phyloP scores from a whole-genome alignment of 2,888 invertebrate genomes.

The Agrochola lychnidis region DNA sequence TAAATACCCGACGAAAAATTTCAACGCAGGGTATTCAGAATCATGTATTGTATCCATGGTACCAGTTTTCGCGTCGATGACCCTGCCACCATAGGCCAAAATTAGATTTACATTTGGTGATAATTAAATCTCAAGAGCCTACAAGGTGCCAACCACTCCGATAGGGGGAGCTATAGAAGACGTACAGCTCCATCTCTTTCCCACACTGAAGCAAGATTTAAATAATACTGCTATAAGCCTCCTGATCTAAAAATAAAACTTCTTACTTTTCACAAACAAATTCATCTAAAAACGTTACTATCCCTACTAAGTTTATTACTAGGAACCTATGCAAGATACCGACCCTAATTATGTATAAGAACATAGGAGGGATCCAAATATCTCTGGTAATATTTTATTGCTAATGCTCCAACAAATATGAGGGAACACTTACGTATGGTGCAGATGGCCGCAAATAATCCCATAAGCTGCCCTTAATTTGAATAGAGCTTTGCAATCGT shows the following conservation, averaged over 20 bases:
- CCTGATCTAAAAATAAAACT: background rate
- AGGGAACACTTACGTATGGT: conserved; percentile 49
- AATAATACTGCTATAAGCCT: too few relatives aligned
- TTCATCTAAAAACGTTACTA: background rate
- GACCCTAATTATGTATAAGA: conserved; percentile 26
- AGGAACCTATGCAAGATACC: conserved; percentile 15
- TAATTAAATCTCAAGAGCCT: background rate
- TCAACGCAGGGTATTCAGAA: too few relatives aligned
- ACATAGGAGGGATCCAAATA: conserved; percentile 34
- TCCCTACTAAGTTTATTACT: background rate
- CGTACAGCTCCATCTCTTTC: background rate
- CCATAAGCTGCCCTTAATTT: conserved; percentile 49
- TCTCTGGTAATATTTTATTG: conserved; percentile 50
- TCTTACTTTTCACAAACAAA: background rate
- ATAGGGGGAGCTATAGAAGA: background rate
- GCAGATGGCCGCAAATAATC: conserved; percentile 51
- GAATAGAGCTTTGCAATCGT: conserved; percentile 51
- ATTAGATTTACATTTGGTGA: background rate
- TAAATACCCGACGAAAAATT: too few relatives aligned
- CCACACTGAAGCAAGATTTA: too few relatives aligned
- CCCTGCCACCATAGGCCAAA: too few relatives aligned
- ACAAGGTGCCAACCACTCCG: background rate
- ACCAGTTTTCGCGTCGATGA: too few relatives aligned
- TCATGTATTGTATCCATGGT: too few relatives aligned
- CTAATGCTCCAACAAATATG: conserved; percentile 59